A percentile compares a stretch with the other conserved stretches of the same genome.
phyloP scores from a whole-genome alignment of 2,113 vertebrate genomes.

The Mungos mungo region DNA sequence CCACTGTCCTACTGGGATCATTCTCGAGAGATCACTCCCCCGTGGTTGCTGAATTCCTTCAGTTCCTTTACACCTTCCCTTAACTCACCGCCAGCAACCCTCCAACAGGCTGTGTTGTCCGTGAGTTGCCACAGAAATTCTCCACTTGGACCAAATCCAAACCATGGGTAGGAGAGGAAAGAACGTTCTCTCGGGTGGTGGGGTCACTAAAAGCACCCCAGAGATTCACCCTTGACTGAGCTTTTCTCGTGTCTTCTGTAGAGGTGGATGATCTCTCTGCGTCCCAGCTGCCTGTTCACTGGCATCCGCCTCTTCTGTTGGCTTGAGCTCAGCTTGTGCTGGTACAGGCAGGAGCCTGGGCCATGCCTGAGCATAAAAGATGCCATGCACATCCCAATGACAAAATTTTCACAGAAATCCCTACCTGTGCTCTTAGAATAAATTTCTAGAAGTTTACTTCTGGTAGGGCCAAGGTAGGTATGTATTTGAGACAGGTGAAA shows the following conservation, averaged over 20 bases:
- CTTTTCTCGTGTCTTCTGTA: neutral
- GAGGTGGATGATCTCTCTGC: too few species aligned
- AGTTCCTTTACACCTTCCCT: neutral
- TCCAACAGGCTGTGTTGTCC: neutral
- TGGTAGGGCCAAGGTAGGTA: neutral
- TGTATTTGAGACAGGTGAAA: neutral
- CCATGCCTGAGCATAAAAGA: neutral
- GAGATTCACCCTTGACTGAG: neutral
- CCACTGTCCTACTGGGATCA: too few species aligned
- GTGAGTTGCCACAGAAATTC: neutral
- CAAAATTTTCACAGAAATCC: neutral
- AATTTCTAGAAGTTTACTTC: neutral
- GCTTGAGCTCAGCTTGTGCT: neutral
- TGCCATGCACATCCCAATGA: neutral
- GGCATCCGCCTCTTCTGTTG: neutral
- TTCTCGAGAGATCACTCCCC: neutral
- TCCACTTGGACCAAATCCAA: neutral
- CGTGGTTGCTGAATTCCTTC: neutral
- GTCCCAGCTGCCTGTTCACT: neutral
- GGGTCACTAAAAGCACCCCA: neutral
- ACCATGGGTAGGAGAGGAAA: neutral
- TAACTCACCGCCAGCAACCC: neutral
- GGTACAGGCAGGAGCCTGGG: neutral
- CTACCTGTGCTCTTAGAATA: neutral
- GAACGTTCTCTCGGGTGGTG: neutral